Base-by-base conservation (phyloP, 2,888 invertebrate species). In the Zeuzera pyrina region DNA sequence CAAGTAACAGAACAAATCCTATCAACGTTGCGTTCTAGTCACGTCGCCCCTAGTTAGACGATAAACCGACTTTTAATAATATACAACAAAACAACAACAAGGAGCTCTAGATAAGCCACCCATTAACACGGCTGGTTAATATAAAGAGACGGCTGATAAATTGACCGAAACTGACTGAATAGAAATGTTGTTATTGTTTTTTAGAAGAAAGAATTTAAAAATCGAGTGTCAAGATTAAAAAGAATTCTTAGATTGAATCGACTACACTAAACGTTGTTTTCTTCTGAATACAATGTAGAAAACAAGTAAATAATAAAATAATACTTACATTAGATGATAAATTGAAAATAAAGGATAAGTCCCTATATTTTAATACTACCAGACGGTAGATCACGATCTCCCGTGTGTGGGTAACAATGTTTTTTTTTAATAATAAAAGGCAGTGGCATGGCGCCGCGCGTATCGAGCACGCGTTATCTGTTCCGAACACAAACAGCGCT, bases 361-460 rank as follows among this genome's bases (percentile, higher is more conserved):
- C n/a, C n/a, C n/a, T n/a, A n/a, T n/a, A n/a, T n/a, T n/a, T 12
- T 11, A 12, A 25, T 25, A 12, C 44, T 60, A 61, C 68, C 67
- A 49, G 51, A 45, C 59, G 49, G 63, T 66, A 61, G 62, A 70
- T 69, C 71, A 62, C 65, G 48, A 53, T 54, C 52, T 38, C 33
- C 31, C 15, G 30, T 38, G 47, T 53, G 57, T 55, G 57, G 48
- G 35, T 47, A 52, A 25, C 12, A 31, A 43, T 41, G 46, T 48
- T 54, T 56, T 63, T 64, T 63, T 57, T 47, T 56, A 40, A 30
- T 30, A 68, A 65, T 64, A 66, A 71, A 71, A 46, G n/a, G 66
- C 74, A 55, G 77, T 77, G 77, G 77, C 78, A 54, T 76, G 81
- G 81, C 81, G 83, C 83, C 83, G 71, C 55, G 68, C 69, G 64